Evolutionary conservation across 2,797 vertebrate genomes (phyloP), one percentile per base, ranked within the genome.

Genomic region (Neopelma chrysocephalum): DNA sequence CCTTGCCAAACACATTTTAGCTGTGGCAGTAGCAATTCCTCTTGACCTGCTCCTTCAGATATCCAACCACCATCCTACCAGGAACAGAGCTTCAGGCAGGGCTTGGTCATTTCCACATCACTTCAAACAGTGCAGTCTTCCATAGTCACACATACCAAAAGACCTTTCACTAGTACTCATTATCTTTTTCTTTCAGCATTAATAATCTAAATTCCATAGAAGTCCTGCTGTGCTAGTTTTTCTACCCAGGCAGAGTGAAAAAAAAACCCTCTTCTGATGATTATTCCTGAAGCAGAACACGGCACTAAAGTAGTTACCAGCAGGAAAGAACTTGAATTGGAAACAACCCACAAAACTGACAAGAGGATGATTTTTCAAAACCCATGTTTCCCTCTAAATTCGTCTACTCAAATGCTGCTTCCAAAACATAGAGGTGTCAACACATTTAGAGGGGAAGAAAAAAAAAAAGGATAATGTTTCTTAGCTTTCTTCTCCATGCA

Each of bases 341-440:
- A 89, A 95, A 92, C 87, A 93, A 57, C 75, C 83, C 93, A 94
- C 68, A 92, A 92, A 96, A 82, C 66, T 94, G 90, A 89, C 92
- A 93, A 36, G 64, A 88, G 10, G 38, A 83, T 71, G 58, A 68
- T 88, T 93, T 95, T 83, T 83, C 80, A 86, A 71, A 93, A 89
- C 60, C 23, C 32, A 38, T 12, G 10, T 88, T 96, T 94, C 64
- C 61, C 57, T 82, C 58, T 92, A 87, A 92, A 95, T 93, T 64
- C 53, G 92, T 90, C 83, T 64, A 76, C 66, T 90, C 40, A 82
- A 87, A 87, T 5, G 6, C 64, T 90, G 36, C 65, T 93, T 88
- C 42, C 64, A 94, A 95, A 93, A 87, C 53, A 54, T 26, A 68
- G 40, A 79, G 83, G 89, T 93, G 69, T 73, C 90, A 90, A 85